These are phyloP conservation scores for Cryptocephalus moraei DNA, from an alignment of 2,888 invertebrate genomes.

Conservation along the genomic window DNA sequence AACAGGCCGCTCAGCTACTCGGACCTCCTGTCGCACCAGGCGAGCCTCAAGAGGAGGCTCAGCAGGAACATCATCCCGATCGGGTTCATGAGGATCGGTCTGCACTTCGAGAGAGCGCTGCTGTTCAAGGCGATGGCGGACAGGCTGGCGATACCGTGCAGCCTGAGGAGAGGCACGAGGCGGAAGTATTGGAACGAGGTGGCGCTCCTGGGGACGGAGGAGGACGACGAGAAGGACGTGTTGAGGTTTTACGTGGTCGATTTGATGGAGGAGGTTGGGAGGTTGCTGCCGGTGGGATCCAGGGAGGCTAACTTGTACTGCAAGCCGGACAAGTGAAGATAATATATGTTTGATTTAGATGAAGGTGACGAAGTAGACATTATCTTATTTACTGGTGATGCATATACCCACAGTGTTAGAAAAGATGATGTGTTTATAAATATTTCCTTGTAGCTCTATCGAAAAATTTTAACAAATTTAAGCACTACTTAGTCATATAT, in stretches of 20 bases:
- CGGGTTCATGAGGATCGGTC: constrained; percentile 40
- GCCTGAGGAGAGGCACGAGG: constrained; percentile 33
- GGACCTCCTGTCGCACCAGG: constrained; percentile 24
- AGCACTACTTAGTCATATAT: too few relatives aligned
- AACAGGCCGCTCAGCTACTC: constrained; percentile 18
- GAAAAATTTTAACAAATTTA: too few relatives aligned
- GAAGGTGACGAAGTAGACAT: too few relatives aligned
- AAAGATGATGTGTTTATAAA: too few relatives aligned
- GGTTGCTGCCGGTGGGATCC: constrained; percentile 35
- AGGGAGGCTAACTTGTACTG: constrained; percentile 33
- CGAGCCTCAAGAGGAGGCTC: constrained; percentile 25
- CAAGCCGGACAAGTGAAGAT: too few relatives aligned
- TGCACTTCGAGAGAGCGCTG: constrained; percentile 42
- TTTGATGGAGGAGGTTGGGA: constrained; percentile 36
- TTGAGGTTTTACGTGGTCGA: constrained; percentile 38
- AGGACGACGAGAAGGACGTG: constrained; percentile 5
- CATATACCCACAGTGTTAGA: too few relatives aligned
- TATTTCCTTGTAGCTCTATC: too few relatives aligned
- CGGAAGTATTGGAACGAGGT: constrained; percentile 35
- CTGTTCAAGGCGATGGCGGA: constrained; percentile 45
- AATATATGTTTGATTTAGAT: background rate
- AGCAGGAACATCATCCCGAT: constrained; percentile 42
- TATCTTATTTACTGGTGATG: too few relatives aligned
- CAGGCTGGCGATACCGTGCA: constrained; percentile 38
- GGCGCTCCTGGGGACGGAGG: constrained; percentile 13